A percentile compares a stretch with the other conserved stretches of the same genome.
Conservation (phyloP, 2,113 vertebrate species). For the Scatophagus argus region DNA sequence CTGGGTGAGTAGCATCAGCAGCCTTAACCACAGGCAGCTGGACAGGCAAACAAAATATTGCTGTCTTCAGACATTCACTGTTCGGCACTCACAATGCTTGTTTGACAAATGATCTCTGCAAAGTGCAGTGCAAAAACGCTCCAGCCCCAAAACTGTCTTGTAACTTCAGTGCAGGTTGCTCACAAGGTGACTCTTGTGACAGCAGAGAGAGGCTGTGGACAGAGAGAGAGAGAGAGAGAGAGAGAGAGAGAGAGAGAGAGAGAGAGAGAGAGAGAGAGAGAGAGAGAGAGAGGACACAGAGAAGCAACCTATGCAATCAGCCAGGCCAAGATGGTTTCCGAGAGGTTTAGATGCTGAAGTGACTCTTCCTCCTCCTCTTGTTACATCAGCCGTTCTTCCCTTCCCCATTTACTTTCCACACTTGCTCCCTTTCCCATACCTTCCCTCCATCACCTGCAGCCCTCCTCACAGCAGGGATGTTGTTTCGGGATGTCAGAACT, state of each 20-base stretch:
- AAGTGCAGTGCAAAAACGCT: slow-evolving; percentile 20
- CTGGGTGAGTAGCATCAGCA: background rate
- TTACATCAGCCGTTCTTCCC: slow-evolving; percentile 22
- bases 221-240: background rate
- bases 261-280: slow-evolving; percentile 3
- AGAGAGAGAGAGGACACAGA: slow-evolving; percentile 13
- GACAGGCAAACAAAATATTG: background rate
- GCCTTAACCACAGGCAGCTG: background rate
- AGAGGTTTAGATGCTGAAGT: slow-evolving; percentile 1
- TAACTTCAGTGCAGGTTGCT: slow-evolving; percentile 34
- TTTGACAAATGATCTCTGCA: slow-evolving; percentile 49
- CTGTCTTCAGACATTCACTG: slow-evolving; percentile 1
- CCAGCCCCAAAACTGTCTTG: slow-evolving; percentile 37
- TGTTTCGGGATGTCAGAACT: background rate
- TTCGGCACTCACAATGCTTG: slow-evolving; percentile 4
- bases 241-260: slow-evolving; percentile 1
- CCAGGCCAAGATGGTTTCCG: background rate
- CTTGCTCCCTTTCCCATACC: background rate
- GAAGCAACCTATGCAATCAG: slow-evolving; percentile 27
- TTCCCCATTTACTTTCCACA: background rate
- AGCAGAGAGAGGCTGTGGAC: slow-evolving; percentile 12
- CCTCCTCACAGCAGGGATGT: background rate
- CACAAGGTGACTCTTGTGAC: slow-evolving; percentile 20
- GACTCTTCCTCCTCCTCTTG: slow-evolving; percentile 7
- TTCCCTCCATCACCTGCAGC: background rate